These are phyloP conservation scores for Ceraclea dissimilis DNA, from an alignment of 2,888 invertebrate species.

Conservation along the genomic window DNA sequence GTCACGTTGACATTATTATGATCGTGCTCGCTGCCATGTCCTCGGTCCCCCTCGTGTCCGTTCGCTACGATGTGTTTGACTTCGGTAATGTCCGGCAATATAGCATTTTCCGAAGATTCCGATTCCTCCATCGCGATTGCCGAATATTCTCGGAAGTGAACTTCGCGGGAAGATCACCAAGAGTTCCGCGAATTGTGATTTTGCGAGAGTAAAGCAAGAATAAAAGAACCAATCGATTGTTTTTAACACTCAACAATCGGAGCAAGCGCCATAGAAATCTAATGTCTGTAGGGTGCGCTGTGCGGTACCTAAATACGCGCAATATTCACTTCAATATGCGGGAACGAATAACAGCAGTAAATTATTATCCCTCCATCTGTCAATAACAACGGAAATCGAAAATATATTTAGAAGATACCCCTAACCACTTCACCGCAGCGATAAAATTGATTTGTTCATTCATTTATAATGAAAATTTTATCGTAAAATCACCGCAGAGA, in stretches of 20 bases:
- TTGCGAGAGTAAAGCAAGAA: not conserved
- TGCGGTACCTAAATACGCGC: not conserved
- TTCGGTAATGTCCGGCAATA: constrained; percentile 66
- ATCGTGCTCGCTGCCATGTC: not conserved
- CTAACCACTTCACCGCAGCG: too few relatives aligned
- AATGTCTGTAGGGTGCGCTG: not conserved
- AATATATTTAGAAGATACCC: too few relatives aligned
- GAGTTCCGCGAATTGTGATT: not conserved
- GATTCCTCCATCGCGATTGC: constrained; percentile 34
- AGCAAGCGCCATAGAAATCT: not conserved
- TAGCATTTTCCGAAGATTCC: constrained; percentile 56
- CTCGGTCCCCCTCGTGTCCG: constrained; percentile 50
- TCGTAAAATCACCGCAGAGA: too few relatives aligned
- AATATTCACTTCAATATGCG: not conserved
- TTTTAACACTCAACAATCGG: not conserved
- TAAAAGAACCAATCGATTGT: not conserved
- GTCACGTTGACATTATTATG: constrained; percentile 30
- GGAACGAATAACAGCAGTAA: too few relatives aligned
- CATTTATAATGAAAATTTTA: too few relatives aligned
- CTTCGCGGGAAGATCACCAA: constrained; percentile 4
- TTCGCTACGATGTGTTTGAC: constrained; percentile 55
- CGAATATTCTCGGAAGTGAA: not conserved
- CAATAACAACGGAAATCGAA: too few relatives aligned
- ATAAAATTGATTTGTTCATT: too few relatives aligned
- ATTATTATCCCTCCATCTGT: too few relatives aligned